Percentiles rank a stretch among this genome's conserved stretches.
Evolutionary conservation across 2,888 invertebrate genomes (phyloP).

Genomic region (Microplitis manilae): DNA sequence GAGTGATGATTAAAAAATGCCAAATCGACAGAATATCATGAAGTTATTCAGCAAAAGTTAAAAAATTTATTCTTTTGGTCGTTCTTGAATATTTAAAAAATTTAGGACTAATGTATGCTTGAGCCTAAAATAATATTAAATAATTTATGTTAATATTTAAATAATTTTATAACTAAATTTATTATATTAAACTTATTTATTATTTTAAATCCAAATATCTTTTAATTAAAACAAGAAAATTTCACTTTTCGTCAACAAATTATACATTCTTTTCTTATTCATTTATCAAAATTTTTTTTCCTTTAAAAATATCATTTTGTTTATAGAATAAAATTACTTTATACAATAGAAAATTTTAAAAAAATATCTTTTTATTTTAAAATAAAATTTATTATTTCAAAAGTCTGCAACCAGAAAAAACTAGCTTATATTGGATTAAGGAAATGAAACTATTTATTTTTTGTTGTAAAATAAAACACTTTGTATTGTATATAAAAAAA

Average conservation of each 20-base stretch:
- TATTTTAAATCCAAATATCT: background rate
- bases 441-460: background rate
- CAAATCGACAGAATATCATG: background rate
- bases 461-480: conserved; percentile 9
- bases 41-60: background rate
- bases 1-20: background rate
- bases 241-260: background rate
- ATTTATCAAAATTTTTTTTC: background rate
- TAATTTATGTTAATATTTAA: background rate
- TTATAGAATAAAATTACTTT: background rate
- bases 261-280: background rate
- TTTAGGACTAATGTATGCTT: background rate
- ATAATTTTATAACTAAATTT: background rate
- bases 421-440: background rate
- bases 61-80: background rate
- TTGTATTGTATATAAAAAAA: conserved; percentile 7
- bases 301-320: too few species aligned
- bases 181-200: background rate
- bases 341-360: background rate
- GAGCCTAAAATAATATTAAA: conserved; percentile 1
- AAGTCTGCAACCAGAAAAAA: background rate
- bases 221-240: background rate
- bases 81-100: background rate
- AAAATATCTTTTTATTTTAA: background rate
- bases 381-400: background rate